Percentiles rank a stretch among this genome's conserved stretches.
Evolutionary conservation across 2,113 vertebrate species (phyloP).

Genomic region (Calcarius ornatus): DNA sequence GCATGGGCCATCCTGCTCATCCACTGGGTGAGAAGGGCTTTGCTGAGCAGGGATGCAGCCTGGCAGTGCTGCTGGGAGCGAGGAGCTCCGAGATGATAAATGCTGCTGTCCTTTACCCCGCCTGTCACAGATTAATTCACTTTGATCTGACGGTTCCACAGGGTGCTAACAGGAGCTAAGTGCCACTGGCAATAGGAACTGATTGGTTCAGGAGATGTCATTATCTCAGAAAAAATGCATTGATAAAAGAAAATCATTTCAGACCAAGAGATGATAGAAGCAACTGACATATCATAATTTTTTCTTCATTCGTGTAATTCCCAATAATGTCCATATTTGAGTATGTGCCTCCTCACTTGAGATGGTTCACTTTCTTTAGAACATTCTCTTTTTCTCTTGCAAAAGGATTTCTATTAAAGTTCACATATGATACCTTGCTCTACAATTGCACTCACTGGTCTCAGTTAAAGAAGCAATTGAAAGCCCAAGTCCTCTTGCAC

Average conservation of each 20-base stretch:
- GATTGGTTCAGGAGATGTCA: conserved; percentile 42
- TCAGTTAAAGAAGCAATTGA: background rate
- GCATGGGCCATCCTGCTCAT: background rate
- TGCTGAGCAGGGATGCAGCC: background rate
- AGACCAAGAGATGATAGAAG: background rate
- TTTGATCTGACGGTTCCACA: conserved; percentile 26
- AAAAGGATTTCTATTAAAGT: background rate
- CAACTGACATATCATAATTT: background rate
- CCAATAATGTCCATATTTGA: background rate
- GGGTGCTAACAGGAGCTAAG: conserved; percentile 35
- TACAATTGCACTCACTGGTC: background rate
- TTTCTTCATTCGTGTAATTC: background rate
- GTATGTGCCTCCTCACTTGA: background rate
- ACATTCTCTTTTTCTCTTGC: background rate
- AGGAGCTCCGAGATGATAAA: conserved; percentile 10
- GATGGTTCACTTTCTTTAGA: background rate
- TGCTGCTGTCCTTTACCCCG: background rate
- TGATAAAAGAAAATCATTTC: conserved; percentile 16
- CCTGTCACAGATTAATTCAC: conserved; percentile 28
- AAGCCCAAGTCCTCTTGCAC: background rate
- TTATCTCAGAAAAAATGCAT: conserved; percentile 30
- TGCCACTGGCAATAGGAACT: conserved; percentile 20
- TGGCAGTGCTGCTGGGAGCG: background rate
- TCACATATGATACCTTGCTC: background rate
- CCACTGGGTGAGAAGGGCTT: background rate